Evolutionary conservation across 2,888 invertebrate genomes (phyloP).

Genomic region (Acleris holmiana): DNA sequence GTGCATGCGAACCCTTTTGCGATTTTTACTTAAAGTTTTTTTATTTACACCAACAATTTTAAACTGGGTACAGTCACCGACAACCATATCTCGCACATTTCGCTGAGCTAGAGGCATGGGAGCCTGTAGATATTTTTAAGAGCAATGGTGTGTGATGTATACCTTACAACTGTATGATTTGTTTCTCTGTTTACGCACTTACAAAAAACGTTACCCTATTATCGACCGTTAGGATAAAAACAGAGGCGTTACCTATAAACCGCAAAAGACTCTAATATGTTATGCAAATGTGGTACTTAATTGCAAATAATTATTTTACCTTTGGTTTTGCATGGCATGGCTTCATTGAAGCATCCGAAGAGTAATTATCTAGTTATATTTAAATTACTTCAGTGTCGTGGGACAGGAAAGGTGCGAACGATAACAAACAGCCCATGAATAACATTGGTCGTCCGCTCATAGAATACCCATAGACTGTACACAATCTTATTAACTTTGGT

Average conservation of each 20-base stretch:
- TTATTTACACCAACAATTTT: too few species aligned
- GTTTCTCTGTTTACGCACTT: too few species aligned
- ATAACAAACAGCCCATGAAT: slow-evolving; percentile 63
- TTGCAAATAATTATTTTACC: slow-evolving; percentile 27
- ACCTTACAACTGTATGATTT: too few species aligned
- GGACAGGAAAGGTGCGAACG: slow-evolving; percentile 71
- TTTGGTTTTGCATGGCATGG: slow-evolving; percentile 25
- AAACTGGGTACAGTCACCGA: too few species aligned
- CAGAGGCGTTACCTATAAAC: slow-evolving; percentile 5
- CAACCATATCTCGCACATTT: too few species aligned
- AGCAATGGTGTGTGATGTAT: too few species aligned
- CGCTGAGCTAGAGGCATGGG: too few species aligned
- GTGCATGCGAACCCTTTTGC: too few species aligned
- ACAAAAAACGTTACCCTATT: neutral
- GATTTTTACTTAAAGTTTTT: too few species aligned
- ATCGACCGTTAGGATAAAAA: slow-evolving; percentile 5
- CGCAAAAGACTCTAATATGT: slow-evolving; percentile 15
- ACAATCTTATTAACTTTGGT: slow-evolving; percentile 25
- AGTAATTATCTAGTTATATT: slow-evolving; percentile 35
- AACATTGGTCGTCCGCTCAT: slow-evolving; percentile 50
- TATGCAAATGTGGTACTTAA: slow-evolving; percentile 28
- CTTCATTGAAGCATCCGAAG: slow-evolving; percentile 32
- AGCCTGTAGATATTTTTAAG: too few species aligned
- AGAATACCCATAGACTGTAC: slow-evolving; percentile 52
- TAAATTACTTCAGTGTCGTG: slow-evolving; percentile 52